Evolutionary conservation across 1,140 invertebrate genomes (phyloP).

Genomic region (Teleopsis dalmanni): DNA sequence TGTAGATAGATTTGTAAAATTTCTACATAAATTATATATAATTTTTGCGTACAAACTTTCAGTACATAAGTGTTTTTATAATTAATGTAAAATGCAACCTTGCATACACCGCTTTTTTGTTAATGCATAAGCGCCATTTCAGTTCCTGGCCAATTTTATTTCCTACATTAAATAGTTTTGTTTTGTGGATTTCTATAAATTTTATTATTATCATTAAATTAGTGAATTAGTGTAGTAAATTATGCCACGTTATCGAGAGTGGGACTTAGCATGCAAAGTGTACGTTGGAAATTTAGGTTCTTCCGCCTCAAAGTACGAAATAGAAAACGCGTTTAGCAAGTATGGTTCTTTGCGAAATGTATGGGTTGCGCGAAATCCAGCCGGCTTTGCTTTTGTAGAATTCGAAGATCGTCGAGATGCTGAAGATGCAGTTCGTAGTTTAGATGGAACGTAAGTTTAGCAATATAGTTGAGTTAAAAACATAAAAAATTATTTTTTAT

Average conservation of each 20-base stretch:
- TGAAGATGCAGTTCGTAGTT: constrained; percentile 88
- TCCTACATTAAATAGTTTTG: no score
- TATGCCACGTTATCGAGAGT: constrained; percentile 77
- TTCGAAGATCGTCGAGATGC: constrained; percentile 96
- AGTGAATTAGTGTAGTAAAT: constrained; percentile 3
- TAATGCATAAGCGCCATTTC: no score
- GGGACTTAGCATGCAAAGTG: constrained; percentile 93
- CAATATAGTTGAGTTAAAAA: no score
- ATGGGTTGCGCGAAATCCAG: constrained; percentile 92
- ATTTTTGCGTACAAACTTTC: no score
- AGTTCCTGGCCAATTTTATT: no score
- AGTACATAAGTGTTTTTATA: no score
- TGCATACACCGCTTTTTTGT: no score
- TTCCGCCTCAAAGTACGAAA: constrained; percentile 84
- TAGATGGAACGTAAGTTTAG: constrained; percentile 93
- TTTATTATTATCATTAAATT: background rate
- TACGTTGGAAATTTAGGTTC: constrained; percentile 96
- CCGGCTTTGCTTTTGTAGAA: constrained; percentile 96
- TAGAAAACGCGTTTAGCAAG: constrained; percentile 86
- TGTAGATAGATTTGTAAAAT: no score
- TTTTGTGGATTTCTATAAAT: no score
- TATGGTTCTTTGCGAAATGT: constrained; percentile 93
- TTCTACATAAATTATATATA: no score
- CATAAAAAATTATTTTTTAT: no score
- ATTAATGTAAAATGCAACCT: no score